These are phyloP conservation scores for Lanius collurio DNA, from an alignment of 2,113 vertebrate genomes.

Conservation along the genomic window DNA sequence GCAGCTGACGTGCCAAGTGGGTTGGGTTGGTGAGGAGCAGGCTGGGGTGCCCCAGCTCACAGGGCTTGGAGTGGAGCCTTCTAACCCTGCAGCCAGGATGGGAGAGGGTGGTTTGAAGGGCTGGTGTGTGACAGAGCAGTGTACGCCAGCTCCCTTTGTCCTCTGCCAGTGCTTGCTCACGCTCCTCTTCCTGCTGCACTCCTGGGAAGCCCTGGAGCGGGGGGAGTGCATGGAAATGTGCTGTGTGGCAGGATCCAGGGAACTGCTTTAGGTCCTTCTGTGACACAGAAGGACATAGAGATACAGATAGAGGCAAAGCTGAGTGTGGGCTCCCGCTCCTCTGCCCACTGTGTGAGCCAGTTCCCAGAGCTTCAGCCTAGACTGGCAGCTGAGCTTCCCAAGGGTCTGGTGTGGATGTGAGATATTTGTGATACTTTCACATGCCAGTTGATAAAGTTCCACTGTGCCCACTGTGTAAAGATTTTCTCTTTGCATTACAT, in stretches of 20 bases:
- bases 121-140: background rate
- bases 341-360: background rate
- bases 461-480: background rate
- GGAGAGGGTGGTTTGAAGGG: background rate
- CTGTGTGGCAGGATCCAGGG: background rate
- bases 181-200: background rate
- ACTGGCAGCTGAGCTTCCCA: background rate
- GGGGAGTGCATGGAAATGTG: background rate
- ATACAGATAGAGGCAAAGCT: background rate
- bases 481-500: background rate
- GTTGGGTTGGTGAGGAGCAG: background rate
- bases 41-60: background rate
- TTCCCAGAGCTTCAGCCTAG: background rate
- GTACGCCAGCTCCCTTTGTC: background rate
- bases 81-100: background rate
- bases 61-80: background rate
- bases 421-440: background rate
- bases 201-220: background rate
- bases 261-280: background rate
- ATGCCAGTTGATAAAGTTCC: background rate
- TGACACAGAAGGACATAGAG: background rate
- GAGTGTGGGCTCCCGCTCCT: background rate
- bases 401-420: background rate
- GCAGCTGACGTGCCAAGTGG: background rate
- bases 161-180: background rate